Base-by-base conservation (phyloP, 35 echinoderm and acorn worm genomes). In the Lytechinus variegatus region DNA sequence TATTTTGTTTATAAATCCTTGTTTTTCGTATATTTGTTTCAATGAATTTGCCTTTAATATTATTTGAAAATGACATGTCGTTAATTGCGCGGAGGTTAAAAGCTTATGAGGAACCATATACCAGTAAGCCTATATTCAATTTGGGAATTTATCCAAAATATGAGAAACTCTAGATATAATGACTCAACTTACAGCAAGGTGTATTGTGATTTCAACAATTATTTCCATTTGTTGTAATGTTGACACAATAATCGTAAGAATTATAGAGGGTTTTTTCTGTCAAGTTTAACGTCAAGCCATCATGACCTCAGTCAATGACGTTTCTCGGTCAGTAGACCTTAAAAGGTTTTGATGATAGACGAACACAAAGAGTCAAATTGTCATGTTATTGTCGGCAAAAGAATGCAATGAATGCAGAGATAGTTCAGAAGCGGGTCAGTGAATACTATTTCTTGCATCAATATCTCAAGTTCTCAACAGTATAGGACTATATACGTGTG, bases 331-430 rank as follows among this genome's bases (percentile, higher is more conserved):
- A 79, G 66, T 24, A 79, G 66, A 79, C 66, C 66, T 21, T 79
- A 79, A 79, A 79, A 79, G 66, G 66, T 79, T 79, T 79, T 16
- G 66, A 79, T 79, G 66, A 79, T 24, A 79, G 66, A 79, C 33
- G 33, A 44, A 44, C 7, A 79, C 6, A 79, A 79, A 79, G 66
- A 79, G 66, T 79, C 66, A 27, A 16, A 19, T 79, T 79, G 66
- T 79, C 66, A 27, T 79, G 66, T 79, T 79, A 79, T 79, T 79
- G 66, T 79, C 66, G n/a, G 66, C 66, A 24, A 79, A 79, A 79
- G 66, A 79, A 79, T 79, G 66, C 19, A 79, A 24, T n/a, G 66
- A 79, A n/a, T 79, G 19, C n/a, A 79, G 19, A 3, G 19, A 3
- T 79, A 79, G 66, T 79, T 79, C 66, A 79, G 66, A 79, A 24